Evolutionary conservation across 2,797 vertebrate species (phyloP).

Genomic region (Sternotherus odoratus): DNA sequence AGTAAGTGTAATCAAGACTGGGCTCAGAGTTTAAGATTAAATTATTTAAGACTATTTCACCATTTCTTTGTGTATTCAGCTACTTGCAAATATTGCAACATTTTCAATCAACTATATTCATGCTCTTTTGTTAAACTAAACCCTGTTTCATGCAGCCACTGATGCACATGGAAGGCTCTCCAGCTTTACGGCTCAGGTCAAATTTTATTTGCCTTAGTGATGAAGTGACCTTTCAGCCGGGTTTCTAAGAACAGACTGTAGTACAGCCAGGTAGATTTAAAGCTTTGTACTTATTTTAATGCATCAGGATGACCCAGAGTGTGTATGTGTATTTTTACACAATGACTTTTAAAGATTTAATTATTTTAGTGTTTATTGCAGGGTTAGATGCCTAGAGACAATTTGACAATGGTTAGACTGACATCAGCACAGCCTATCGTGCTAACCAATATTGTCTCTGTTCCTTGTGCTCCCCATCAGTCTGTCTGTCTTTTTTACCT

Average conservation of each 20-base stretch:
- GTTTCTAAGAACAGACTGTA: neutral
- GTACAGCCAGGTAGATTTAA: neutral
- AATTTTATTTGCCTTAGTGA: neutral
- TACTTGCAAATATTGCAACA: neutral
- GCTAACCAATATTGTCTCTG: neutral
- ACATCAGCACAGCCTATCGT: neutral
- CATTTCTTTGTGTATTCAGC: neutral
- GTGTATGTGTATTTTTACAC: neutral
- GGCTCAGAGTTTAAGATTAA: neutral
- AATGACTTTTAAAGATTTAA: rapidly evolving
- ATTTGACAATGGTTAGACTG: neutral
- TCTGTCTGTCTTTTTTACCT: neutral
- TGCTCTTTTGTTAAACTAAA: neutral
- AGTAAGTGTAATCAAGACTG: neutral
- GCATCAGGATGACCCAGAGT: neutral
- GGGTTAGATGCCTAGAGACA: neutral
- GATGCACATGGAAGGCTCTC: neutral
- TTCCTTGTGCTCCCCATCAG: neutral
- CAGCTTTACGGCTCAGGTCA: neutral
- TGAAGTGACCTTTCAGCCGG: neutral
- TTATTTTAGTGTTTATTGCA: neutral
- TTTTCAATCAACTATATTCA: neutral
- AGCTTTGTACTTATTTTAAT: neutral
- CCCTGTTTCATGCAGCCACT: neutral
- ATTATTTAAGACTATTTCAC: neutral